Evolutionary conservation across 1,140 invertebrate species (phyloP).

Genomic region (Palaemon carinicauda): DNA sequence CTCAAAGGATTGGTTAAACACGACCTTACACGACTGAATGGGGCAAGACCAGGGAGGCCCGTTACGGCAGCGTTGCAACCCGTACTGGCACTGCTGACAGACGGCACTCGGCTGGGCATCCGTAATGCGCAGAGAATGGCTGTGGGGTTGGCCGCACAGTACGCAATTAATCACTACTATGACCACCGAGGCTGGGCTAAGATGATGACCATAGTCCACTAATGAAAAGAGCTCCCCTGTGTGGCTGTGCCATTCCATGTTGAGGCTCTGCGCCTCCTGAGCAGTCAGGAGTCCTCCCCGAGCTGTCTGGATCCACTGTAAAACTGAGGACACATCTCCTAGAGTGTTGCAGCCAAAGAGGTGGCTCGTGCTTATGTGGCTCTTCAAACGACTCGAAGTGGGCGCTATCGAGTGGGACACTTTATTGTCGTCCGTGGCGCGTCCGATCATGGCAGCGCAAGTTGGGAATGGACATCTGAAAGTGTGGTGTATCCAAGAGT

Average conservation of each 20-base stretch:
- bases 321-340: conserved; percentile 38
- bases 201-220: conserved; percentile 16
- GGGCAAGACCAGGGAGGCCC: conserved; percentile 56
- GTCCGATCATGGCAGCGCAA: conserved; percentile 20
- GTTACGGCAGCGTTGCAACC: conserved; percentile 39
- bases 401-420: conserved; percentile 19
- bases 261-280: conserved; percentile 22
- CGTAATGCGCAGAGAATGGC: conserved; percentile 29
- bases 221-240: conserved; percentile 48
- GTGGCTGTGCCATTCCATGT: conserved; percentile 41
- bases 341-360: conserved; percentile 36
- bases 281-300: conserved; percentile 47
- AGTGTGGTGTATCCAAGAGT: conserved; percentile 51
- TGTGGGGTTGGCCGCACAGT: conserved; percentile 43
- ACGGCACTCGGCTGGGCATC: conserved; percentile 38
- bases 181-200: conserved; percentile 29
- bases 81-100: conserved; percentile 47
- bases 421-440: not conserved
- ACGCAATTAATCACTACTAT: conserved; percentile 42
- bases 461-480: conserved; percentile 55
- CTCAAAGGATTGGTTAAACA: not conserved
- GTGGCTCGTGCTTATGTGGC: conserved; percentile 52
- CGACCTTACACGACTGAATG: conserved; percentile 33
- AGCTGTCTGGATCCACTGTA: conserved; percentile 42
- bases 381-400: conserved; percentile 34